Conservation (phyloP, 1,140 invertebrate species). For the Lepidurus apus region DNA sequence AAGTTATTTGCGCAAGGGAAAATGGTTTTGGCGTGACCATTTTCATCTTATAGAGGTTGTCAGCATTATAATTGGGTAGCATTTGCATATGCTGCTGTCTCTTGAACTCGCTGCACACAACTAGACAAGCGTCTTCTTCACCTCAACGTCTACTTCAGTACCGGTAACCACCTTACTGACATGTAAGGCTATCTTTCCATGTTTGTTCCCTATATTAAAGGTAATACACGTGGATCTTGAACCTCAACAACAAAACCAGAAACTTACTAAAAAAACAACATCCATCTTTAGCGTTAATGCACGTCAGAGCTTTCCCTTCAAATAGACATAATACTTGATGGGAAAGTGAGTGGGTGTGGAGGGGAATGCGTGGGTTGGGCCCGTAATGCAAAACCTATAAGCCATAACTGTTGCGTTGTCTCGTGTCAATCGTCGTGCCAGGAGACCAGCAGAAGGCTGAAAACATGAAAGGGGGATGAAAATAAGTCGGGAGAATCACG, state of each 20-base stretch:
- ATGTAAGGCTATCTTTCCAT: slow-evolving; percentile 6
- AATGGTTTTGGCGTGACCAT: background rate
- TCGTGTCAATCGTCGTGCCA: background rate
- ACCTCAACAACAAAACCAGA: too few species aligned
- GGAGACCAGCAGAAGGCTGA: background rate
- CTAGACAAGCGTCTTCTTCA: background rate
- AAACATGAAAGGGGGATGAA: background rate
- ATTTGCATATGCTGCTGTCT: background rate
- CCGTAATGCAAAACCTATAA: background rate
- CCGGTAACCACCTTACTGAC: background rate
- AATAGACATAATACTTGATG: background rate
- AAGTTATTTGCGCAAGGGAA: background rate
- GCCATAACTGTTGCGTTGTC: background rate
- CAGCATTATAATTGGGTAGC: background rate
- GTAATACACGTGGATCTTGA: background rate
- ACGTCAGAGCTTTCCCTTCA: background rate
- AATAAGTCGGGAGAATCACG: background rate
- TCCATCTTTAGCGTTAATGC: background rate
- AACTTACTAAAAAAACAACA: too few species aligned
- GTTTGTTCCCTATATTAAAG: background rate
- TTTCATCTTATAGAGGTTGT: background rate
- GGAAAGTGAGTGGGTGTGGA: background rate
- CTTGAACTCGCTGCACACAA: slow-evolving; percentile 9
- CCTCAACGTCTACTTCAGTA: background rate
- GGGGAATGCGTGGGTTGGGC: background rate